These are phyloP conservation scores for Marisa cornuarietis DNA, from an alignment of 1,140 invertebrate species.

Conservation along the genomic window DNA sequence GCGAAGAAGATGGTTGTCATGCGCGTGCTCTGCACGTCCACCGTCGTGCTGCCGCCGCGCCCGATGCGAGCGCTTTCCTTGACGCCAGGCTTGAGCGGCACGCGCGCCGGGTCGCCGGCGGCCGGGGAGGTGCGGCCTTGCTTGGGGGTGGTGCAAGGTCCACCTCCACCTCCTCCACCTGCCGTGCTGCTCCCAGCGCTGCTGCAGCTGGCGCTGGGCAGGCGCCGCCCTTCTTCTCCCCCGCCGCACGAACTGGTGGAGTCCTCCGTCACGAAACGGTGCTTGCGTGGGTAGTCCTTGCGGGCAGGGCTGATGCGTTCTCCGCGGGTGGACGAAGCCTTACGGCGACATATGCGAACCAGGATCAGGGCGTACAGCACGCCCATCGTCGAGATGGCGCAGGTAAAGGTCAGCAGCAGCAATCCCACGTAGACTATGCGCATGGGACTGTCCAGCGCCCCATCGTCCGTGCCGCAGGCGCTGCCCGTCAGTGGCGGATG, in stretches of 20 bases:
- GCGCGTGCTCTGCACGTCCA: slow-evolving; percentile 25
- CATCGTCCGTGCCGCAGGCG: slow-evolving; percentile 10
- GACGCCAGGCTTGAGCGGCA: slow-evolving; percentile 15
- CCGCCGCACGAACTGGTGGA: slow-evolving; percentile 17
- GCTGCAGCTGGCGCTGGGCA: neutral
- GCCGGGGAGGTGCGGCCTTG: slow-evolving; percentile 7
- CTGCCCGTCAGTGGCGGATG: neutral
- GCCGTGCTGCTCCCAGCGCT: neutral
- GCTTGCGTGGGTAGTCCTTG: slow-evolving; percentile 14
- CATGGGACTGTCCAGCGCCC: neutral
- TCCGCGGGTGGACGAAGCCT: neutral
- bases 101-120: neutral
- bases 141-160: neutral
- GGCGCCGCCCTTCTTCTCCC: slow-evolving; percentile 1
- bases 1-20: slow-evolving; percentile 23
- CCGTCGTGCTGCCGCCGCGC: slow-evolving; percentile 9
- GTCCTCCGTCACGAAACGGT: slow-evolving; percentile 26
- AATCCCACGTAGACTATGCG: slow-evolving; percentile 11
- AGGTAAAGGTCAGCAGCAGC: slow-evolving; percentile 11
- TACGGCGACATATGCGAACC: slow-evolving; percentile 11
- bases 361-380: slow-evolving; percentile 20
- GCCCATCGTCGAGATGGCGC: neutral
- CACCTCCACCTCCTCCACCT: neutral
- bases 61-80: slow-evolving; percentile 26
- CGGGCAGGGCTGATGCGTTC: slow-evolving; percentile 15